Evolutionary conservation across 2,888 invertebrate species (phyloP).

Genomic region (Caenorhabditis becei): DNA sequence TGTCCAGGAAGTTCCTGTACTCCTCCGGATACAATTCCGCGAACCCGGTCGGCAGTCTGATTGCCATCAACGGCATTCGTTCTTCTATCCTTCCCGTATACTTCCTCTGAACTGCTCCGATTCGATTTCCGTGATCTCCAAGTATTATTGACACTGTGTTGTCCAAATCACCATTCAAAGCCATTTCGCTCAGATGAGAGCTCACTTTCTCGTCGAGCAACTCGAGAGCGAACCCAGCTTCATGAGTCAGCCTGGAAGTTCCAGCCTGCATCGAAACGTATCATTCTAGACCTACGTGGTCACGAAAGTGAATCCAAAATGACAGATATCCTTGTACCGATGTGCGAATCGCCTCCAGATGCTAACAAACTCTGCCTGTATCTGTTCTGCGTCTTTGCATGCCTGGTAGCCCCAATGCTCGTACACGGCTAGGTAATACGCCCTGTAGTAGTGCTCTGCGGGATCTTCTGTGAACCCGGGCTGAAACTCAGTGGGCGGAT

Average conservation of each 20-base stretch:
- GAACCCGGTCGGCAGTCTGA: constrained; percentile 82
- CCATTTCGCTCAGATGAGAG: constrained; percentile 41
- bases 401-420: constrained; percentile 64
- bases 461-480: constrained; percentile 81
- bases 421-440: constrained; percentile 75
- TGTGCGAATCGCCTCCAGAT: constrained; percentile 80
- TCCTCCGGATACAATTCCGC: constrained; percentile 71
- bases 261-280: no score
- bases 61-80: constrained; percentile 82
- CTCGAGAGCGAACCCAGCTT: constrained; percentile 58
- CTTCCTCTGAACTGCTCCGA: constrained; percentile 81
- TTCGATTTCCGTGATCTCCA: constrained; percentile 83
- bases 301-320: constrained; percentile 82
- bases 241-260: constrained; percentile 65
- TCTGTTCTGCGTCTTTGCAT: constrained; percentile 62
- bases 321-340: constrained; percentile 79
- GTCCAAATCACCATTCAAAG: constrained; percentile 61
- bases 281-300: constrained; percentile 67
- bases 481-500: constrained; percentile 68
- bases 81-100: constrained; percentile 81
- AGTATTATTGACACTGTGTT: constrained; percentile 77
- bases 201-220: constrained; percentile 65
- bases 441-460: constrained; percentile 82
- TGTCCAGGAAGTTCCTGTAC: constrained; percentile 61
- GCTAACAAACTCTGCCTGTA: constrained; percentile 71